A percentile compares a stretch with the other conserved stretches of the same genome.
These are phyloP conservation scores for Rhinatrema bivittatum DNA, from an alignment of 2,797 vertebrate species.

Conservation along the genomic window DNA sequence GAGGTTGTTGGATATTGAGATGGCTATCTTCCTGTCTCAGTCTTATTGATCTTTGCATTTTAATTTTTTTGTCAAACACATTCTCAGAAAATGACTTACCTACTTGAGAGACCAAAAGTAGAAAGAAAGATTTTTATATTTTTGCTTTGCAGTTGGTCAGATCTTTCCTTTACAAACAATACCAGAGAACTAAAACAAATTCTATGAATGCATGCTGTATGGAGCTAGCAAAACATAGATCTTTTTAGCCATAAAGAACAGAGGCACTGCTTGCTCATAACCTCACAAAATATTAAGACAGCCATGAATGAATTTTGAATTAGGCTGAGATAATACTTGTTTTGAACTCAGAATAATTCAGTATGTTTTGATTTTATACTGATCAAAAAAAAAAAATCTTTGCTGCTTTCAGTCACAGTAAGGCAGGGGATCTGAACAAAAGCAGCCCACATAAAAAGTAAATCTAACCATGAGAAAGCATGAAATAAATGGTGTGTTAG, in stretches of 20 bases:
- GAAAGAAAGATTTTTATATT: too few species aligned
- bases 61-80: too few species aligned
- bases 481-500: slow-evolving; percentile 13
- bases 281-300: slow-evolving; percentile 2
- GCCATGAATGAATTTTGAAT: background rate
- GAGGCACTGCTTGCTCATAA: background rate
- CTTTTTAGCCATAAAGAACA: background rate
- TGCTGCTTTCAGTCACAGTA: slow-evolving; percentile 12
- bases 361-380: slow-evolving; percentile 6
- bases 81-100: too few species aligned
- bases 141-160: too few species aligned
- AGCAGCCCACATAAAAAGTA: slow-evolving; percentile 26
- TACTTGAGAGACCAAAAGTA: too few species aligned
- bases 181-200: background rate
- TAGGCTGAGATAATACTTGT: slow-evolving; percentile 6
- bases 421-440: slow-evolving; percentile 22
- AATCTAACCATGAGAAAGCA: slow-evolving; percentile 15
- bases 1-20: too few species aligned
- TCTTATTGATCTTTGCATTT: too few species aligned
- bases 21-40: too few species aligned
- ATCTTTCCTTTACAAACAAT: too few species aligned
- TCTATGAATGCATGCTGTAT: slow-evolving; percentile 1
- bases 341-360: slow-evolving; percentile 17
- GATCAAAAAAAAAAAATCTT: slow-evolving; percentile 31
- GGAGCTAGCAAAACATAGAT: background rate